Evolutionary conservation across 2,113 vertebrate species (phyloP).

Genomic region (Craseonycteris thonglongyai): DNA sequence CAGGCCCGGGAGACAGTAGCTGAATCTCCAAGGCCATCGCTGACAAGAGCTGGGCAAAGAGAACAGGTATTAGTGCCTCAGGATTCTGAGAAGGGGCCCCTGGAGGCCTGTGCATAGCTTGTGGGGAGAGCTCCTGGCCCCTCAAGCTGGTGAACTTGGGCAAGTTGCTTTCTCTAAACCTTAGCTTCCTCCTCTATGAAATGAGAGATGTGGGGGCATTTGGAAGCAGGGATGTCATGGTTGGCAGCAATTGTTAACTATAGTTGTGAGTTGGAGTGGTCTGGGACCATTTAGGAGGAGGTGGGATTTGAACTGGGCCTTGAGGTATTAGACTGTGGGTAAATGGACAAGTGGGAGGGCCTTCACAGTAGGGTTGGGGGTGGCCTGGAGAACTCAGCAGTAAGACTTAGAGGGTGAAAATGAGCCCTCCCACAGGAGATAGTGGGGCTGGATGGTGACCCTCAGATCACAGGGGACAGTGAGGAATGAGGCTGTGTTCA

Average conservation of each 20-base stretch:
- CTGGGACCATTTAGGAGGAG: not conserved
- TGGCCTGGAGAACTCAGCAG: not conserved
- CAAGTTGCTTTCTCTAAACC: not conserved
- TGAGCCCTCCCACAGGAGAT: not conserved
- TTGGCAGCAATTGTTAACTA: not conserved
- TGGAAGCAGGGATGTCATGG: not conserved
- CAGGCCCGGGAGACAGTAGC: not conserved
- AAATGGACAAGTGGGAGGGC: not conserved
- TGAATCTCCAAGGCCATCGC: not conserved
- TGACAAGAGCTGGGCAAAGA: not conserved
- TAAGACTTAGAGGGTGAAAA: not conserved
- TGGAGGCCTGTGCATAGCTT: not conserved
- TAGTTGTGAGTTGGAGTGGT: not conserved
- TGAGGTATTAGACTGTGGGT: not conserved
- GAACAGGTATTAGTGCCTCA: too few species aligned
- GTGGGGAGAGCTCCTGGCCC: not conserved
- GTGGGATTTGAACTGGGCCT: not conserved
- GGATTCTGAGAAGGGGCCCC: not conserved
- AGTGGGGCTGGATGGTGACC: too few species aligned
- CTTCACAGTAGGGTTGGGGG: not conserved
- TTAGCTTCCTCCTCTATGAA: not conserved
- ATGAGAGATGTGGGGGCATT: fast-evolving
- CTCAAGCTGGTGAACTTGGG: not conserved
- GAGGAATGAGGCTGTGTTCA: not conserved
- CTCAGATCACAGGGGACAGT: not conserved